These are phyloP conservation scores for Stomorhina lunata DNA, from an alignment of 2,888 invertebrate species.

Conservation along the genomic window DNA sequence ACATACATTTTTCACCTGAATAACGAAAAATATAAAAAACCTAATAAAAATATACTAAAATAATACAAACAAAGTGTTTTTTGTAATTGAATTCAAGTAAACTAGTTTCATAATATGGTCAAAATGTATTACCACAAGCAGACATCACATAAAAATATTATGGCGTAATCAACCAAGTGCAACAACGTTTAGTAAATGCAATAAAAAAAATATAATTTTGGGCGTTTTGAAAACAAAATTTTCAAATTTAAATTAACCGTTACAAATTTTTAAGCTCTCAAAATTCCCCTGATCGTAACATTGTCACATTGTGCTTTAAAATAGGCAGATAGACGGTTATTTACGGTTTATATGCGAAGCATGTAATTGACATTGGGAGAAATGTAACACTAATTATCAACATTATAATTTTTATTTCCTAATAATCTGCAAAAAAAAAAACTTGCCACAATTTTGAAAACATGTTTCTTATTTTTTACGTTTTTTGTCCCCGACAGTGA, in stretches of 20 bases:
- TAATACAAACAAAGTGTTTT: conserved; percentile 12
- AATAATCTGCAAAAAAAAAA: conserved; percentile 28
- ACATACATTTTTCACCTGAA: conserved; percentile 62
- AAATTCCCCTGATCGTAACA: no score
- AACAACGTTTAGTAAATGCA: conserved; percentile 47
- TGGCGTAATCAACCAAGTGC: conserved; percentile 62
- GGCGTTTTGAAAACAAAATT: conserved; percentile 46
- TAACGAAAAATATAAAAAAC: conserved; percentile 41
- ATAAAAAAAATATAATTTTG: conserved; percentile 31
- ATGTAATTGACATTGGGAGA: conserved; percentile 52
- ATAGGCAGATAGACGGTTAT: no score
- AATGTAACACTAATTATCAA: conserved; percentile 23
- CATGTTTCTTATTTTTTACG: conserved; percentile 26
- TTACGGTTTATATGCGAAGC: no score
- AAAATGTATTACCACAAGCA: conserved; percentile 43
- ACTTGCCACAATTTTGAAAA: conserved; percentile 25
- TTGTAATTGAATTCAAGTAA: conserved; percentile 42
- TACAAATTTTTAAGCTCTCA: not conserved
- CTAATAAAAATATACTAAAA: conserved; percentile 26
- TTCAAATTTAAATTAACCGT: not conserved
- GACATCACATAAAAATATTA: not conserved
- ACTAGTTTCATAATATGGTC: conserved; percentile 63
- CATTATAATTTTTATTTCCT: conserved; percentile 40
- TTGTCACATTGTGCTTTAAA: no score
- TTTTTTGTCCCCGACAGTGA: conserved; percentile 50